Evolutionary conservation across 2,888 invertebrate genomes (phyloP).

Genomic region (Ferdinandea cuprea): DNA sequence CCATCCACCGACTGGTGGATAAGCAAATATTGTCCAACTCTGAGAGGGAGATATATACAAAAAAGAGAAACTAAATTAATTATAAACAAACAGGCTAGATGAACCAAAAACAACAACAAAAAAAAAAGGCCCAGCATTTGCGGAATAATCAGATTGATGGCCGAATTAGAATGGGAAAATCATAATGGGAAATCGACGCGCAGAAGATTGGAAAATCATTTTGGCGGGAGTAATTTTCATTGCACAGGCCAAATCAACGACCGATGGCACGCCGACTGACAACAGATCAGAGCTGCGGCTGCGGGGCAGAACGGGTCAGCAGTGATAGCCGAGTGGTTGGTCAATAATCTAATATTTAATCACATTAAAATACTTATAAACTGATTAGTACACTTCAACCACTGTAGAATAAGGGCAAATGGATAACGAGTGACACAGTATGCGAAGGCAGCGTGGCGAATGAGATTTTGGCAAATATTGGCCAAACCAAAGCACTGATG

Average conservation of each 20-base stretch:
- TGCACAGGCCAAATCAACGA: no score
- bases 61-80: conserved; percentile 25
- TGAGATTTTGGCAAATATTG: no score
- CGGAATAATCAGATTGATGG: conserved; percentile 49
- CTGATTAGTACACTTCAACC: conserved; percentile 35
- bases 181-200: conserved; percentile 16
- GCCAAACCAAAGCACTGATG: no score
- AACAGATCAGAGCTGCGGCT: conserved; percentile 2
- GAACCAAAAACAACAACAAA: no score
- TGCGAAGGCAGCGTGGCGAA: no score
- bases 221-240: not conserved
- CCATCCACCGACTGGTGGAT: conserved; percentile 4
- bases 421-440: no score
- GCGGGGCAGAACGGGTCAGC: conserved; percentile 2
- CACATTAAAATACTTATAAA: conserved; percentile 66
- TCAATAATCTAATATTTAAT: conserved; percentile 64
- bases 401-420: no score
- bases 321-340: conserved; percentile 21
- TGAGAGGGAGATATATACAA: not conserved
- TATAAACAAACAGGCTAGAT: conserved; percentile 41
- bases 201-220: conserved; percentile 23
- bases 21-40: conserved; percentile 21
- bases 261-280: not conserved
- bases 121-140: conserved; percentile 14
- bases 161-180: conserved; percentile 10